Conservation (phyloP, 1,140 invertebrate genomes). For the Galleria mellonella region DNA sequence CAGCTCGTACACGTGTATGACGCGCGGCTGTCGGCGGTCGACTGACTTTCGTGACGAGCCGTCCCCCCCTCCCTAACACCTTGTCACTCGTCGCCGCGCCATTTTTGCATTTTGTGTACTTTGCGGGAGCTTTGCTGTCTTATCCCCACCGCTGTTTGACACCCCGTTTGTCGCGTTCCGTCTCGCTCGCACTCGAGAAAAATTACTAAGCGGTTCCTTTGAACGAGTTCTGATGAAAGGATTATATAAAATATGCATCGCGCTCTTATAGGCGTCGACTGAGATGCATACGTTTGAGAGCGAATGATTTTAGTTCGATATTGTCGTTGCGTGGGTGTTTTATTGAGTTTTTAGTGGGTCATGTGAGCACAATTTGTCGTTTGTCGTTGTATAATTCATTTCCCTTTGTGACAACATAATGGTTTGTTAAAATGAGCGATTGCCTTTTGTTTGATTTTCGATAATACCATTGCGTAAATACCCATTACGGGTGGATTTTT, state of each 20-base stretch:
- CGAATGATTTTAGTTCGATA: slow-evolving; percentile 55
- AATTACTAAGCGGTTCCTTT: slow-evolving; percentile 55
- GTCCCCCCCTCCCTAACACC: slow-evolving; percentile 51
- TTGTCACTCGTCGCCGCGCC: slow-evolving; percentile 68
- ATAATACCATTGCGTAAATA: not conserved
- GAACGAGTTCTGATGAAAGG: slow-evolving; percentile 62
- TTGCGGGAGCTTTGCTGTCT: slow-evolving; percentile 71
- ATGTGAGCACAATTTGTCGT: slow-evolving; percentile 4
- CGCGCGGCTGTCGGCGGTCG: slow-evolving; percentile 28
- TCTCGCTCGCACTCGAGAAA: slow-evolving; percentile 55
- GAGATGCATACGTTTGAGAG: slow-evolving; percentile 57
- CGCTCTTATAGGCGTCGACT: slow-evolving; percentile 59
- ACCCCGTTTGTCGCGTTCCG: slow-evolving; percentile 53
- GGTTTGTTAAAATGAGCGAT: not conserved
- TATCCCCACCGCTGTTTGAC: slow-evolving; percentile 72
- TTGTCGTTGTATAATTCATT: not conserved
- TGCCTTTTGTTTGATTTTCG: not conserved
- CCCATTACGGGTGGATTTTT: too few species aligned
- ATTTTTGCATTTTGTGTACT: slow-evolving; percentile 74
- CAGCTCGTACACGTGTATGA: slow-evolving; percentile 21
- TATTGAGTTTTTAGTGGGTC: slow-evolving; percentile 17
- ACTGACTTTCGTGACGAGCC: slow-evolving; percentile 39
- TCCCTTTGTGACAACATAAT: not conserved
- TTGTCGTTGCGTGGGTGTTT: slow-evolving; percentile 7
- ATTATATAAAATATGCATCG: slow-evolving; percentile 68